These are phyloP conservation scores for Melanargia galathea DNA, from an alignment of 2,888 invertebrate genomes.

Conservation along the genomic window DNA sequence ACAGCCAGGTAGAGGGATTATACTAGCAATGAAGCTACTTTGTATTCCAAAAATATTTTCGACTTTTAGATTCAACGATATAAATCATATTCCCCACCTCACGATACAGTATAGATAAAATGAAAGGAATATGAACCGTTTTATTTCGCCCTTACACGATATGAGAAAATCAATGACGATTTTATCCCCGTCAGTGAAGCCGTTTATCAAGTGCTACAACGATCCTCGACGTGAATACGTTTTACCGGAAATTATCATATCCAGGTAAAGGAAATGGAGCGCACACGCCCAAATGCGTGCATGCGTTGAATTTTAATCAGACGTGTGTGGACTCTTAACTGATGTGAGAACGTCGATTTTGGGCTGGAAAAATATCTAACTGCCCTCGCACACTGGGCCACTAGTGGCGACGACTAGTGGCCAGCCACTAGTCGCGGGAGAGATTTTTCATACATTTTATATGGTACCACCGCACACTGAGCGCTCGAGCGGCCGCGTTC, in stretches of 20 bases:
- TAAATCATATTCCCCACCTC: no score
- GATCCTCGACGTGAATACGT: conserved; percentile 28
- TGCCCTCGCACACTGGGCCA: no score
- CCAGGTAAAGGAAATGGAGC: conserved; percentile 47
- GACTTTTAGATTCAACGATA: no score
- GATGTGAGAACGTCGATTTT: conserved; percentile 6
- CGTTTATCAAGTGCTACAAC: conserved; percentile 18
- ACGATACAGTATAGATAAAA: no score
- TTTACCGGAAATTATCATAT: conserved; percentile 49
- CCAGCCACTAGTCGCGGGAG: no score
- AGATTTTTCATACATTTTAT: no score
- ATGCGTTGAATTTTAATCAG: conserved; percentile 54
- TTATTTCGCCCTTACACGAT: not conserved
- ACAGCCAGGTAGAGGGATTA: no score
- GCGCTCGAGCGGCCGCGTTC: no score
- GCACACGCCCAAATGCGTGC: conserved; percentile 47
- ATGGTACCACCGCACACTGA: no score
- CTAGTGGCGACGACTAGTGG: no score
- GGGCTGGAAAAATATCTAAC: not conserved
- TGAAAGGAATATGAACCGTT: not conserved
- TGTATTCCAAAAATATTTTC: no score
- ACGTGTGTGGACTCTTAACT: conserved; percentile 10
- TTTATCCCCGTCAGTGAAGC: conserved; percentile 9
- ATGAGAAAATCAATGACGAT: conserved; percentile 2
- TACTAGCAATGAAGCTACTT: no score